A percentile compares a stretch with the other conserved stretches of the same genome.
Conservation (phyloP, 2,888 invertebrate species). For the Opisthograptis luteolata region DNA sequence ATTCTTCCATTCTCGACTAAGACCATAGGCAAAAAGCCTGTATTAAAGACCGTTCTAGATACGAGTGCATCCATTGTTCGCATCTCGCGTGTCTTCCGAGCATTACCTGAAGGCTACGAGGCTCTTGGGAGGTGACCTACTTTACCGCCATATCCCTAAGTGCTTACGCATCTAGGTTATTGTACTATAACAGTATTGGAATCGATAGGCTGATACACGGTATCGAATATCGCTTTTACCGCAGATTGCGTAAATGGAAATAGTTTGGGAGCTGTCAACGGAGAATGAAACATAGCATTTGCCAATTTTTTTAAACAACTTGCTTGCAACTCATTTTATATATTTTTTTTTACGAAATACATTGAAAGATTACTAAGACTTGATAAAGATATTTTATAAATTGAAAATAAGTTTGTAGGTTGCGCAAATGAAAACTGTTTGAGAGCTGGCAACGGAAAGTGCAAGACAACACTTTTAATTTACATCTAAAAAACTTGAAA, state of each 20-base stretch:
- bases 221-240: constrained; percentile 65
- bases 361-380: no score
- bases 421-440: no score
- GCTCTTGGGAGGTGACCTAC: constrained; percentile 74
- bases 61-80: constrained; percentile 61
- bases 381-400: no score
- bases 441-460: no score
- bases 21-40: constrained; percentile 40
- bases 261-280: constrained; percentile 13
- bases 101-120: constrained; percentile 62
- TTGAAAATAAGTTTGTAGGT: no score
- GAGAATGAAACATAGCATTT: no score
- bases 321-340: no score
- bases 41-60: constrained; percentile 45
- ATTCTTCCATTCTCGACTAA: constrained; percentile 38
- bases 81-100: constrained; percentile 70
- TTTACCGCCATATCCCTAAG: constrained; percentile 70
- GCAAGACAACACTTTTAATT: no score
- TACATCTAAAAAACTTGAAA: no score
- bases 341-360: no score
- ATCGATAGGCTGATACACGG: constrained; percentile 58
- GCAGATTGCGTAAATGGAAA: constrained; percentile 66
- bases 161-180: constrained; percentile 77
- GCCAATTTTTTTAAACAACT: no score
- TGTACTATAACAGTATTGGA: constrained; percentile 62